These are phyloP conservation scores for Ectemnius cavifrons DNA, from an alignment of 2,888 invertebrate species.

Conservation along the genomic window DNA sequence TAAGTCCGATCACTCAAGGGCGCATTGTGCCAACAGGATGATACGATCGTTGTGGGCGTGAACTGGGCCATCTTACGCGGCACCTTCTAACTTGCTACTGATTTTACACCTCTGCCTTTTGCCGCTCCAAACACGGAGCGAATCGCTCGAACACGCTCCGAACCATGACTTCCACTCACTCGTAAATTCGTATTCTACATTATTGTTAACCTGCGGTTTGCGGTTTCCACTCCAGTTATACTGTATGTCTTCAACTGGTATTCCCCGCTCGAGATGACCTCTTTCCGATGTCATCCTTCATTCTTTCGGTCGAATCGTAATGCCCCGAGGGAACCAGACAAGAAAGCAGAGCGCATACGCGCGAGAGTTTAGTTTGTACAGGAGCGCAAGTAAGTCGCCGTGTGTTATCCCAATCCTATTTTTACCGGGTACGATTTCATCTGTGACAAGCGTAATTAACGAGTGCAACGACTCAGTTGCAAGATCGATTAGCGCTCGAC, in stretches of 20 bases:
- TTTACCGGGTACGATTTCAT: conserved; percentile 10
- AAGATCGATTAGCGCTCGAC: not conserved
- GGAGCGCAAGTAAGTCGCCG: no score
- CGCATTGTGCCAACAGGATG: conserved; percentile 50
- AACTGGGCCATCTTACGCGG: conserved; percentile 59
- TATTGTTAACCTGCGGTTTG: conserved; percentile 61
- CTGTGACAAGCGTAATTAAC: conserved; percentile 16
- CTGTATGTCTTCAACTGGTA: conserved; percentile 55
- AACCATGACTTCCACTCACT: no score
- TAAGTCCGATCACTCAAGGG: conserved; percentile 64
- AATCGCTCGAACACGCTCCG: no score
- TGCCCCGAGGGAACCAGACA: not conserved
- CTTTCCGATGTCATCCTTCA: conserved; percentile 20
- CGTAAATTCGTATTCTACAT: conserved; percentile 72
- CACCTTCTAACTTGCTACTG: no score
- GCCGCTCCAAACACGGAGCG: no score
- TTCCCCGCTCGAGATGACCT: conserved; percentile 38
- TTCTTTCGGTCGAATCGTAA: not conserved
- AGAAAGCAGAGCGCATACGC: no score
- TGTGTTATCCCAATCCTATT: not conserved
- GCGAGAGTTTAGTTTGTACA: no score
- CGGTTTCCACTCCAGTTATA: conserved; percentile 68
- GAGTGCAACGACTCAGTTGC: conserved; percentile 22
- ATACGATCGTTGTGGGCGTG: conserved; percentile 57
- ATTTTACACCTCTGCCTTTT: no score